Conservation (phyloP, 2,797 vertebrate genomes). For the Eospalax fontanierii region DNA sequence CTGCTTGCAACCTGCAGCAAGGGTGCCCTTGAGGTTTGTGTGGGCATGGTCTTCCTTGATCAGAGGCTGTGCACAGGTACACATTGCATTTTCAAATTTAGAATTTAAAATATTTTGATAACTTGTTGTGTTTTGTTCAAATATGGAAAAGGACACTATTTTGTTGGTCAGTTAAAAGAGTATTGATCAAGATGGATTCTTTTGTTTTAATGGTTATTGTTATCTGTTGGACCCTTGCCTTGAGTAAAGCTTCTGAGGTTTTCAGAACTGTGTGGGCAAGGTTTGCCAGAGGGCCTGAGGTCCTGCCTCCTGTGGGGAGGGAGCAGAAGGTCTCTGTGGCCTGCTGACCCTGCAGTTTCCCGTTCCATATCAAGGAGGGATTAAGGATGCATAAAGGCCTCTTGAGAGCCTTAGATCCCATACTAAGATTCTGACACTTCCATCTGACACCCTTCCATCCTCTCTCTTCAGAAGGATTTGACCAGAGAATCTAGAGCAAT, state of each 20-base stretch:
- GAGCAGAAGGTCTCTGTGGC: background rate
- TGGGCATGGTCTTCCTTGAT: background rate
- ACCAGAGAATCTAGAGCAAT: background rate
- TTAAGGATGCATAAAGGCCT: no score
- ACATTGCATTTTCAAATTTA: conserved; percentile 3
- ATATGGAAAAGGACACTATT: background rate
- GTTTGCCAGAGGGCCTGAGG: background rate
- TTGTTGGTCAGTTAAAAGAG: background rate
- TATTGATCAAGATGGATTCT: background rate
- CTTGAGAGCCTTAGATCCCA: background rate
- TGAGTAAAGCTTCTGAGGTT: no score
- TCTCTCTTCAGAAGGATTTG: background rate
- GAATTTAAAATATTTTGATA: background rate
- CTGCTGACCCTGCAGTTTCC: background rate
- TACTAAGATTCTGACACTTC: background rate
- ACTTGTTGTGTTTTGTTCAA: background rate
- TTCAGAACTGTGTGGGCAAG: background rate
- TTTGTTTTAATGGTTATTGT: no score
- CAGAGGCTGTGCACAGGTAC: background rate
- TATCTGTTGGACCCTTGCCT: background rate
- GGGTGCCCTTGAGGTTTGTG: background rate
- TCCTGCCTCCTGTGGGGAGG: background rate
- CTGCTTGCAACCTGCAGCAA: background rate
- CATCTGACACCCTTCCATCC: background rate
- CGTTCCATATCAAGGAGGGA: background rate